Percentiles rank a stretch among this genome's conserved stretches.
Evolutionary conservation across 2,113 vertebrate species (phyloP).

Genomic region (Oreotrochilus melanogaster): DNA sequence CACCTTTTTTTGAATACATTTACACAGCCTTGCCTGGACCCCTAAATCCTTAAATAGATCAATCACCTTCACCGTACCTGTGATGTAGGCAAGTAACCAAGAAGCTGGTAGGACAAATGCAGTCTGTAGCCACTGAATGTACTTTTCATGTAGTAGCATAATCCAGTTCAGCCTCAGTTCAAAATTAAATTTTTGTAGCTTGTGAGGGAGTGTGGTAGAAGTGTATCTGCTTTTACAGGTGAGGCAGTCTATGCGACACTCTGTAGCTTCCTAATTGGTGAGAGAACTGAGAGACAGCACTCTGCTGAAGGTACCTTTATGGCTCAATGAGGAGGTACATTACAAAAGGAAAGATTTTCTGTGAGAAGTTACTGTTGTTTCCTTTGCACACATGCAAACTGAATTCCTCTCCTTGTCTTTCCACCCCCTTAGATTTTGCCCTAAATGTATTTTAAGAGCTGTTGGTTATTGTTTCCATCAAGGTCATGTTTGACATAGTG

Average conservation of each 20-base stretch:
- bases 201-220: not conserved
- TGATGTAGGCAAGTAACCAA: not conserved
- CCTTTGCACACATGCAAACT: not conserved
- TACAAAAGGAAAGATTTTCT: not conserved
- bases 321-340: not conserved
- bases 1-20: not conserved
- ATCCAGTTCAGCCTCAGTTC: not conserved
- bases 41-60: not conserved
- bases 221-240: not conserved
- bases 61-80: accelerated
- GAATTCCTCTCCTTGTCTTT: not conserved
- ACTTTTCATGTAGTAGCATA: accelerated
- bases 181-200: not conserved
- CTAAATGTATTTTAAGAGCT: not conserved
- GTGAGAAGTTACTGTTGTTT: not conserved
- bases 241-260: not conserved
- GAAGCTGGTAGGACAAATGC: not conserved
- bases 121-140: accelerated
- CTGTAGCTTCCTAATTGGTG: no score
- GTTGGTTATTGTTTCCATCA: not conserved
- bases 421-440: not conserved
- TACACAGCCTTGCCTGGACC: not conserved
- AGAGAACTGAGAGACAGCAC: no score
- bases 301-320: not conserved
- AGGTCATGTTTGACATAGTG: not conserved